Evolutionary conservation across 2,797 vertebrate genomes (phyloP).

Genomic region (Hylomyscus alleni): DNA sequence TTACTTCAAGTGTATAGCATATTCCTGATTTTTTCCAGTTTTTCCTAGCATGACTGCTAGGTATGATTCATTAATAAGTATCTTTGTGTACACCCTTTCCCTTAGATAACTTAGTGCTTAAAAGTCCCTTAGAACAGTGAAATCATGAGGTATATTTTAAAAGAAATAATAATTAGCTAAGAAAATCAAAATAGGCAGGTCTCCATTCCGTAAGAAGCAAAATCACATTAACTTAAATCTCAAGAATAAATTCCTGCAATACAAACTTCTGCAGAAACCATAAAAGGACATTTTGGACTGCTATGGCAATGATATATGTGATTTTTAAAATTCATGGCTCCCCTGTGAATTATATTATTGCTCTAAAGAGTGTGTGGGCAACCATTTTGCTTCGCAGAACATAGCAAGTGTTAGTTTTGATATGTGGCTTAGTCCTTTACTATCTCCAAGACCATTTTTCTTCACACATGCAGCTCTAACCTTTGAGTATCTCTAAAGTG

Average conservation of each 20-base stretch:
- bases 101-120: not conserved
- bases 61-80: not conserved
- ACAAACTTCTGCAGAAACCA: not conserved
- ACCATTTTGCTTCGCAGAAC: constrained; percentile 62
- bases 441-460: constrained; percentile 80
- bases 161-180: not conserved
- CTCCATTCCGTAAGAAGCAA: not conserved
- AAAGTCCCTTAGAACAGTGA: not conserved
- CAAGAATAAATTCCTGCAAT: constrained; percentile 56
- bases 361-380: constrained; percentile 52
- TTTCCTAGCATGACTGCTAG: not conserved
- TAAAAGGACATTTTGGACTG: constrained; percentile 55
- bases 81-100: not conserved
- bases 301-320: constrained; percentile 52
- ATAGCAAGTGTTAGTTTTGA: constrained; percentile 71
- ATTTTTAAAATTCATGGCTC: constrained; percentile 72
- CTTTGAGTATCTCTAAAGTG: constrained; percentile 78
- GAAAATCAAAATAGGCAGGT: not conserved
- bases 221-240: constrained; percentile 57
- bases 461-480: constrained; percentile 75
- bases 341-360: constrained; percentile 73
- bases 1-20: not conserved
- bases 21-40: not conserved
- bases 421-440: constrained; percentile 79
- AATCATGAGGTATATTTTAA: not conserved